Conservation (phyloP, 2,797 vertebrate species). For the Tympanoctomys barrerae region DNA sequence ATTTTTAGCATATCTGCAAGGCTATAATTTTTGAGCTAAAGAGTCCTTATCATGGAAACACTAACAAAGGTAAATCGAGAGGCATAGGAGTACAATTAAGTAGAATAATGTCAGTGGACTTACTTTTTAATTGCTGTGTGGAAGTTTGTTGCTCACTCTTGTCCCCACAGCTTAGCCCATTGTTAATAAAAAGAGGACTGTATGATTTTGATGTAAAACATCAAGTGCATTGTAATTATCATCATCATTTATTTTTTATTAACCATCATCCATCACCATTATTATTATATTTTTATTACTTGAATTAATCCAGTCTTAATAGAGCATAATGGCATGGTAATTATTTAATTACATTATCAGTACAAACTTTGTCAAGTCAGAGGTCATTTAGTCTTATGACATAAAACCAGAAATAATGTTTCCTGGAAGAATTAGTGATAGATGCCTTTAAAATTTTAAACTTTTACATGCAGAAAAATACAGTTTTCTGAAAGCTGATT, state of each 20-base stretch:
- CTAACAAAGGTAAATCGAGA: background rate
- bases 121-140: background rate
- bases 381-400: conserved; percentile 55
- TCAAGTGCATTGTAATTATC: conserved; percentile 47
- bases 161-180: background rate
- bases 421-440: background rate
- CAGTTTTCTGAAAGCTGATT: background rate
- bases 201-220: conserved; percentile 64
- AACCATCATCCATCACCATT: conserved; percentile 46
- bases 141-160: conserved; percentile 57
- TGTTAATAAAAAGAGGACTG: conserved; percentile 45
- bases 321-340: conserved; percentile 66
- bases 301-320: conserved; percentile 65
- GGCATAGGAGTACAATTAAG: background rate
- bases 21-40: background rate
- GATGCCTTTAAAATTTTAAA: background rate
- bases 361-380: conserved; percentile 59
- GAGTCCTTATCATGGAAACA: background rate
- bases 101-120: conserved; percentile 1
- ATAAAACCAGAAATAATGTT: conserved; percentile 48
- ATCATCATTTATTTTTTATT: conserved; percentile 43
- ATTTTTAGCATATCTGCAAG: background rate
- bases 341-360: conserved; percentile 69
- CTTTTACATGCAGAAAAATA: background rate
- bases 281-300: conserved; percentile 73